Conservation (phyloP, 1,140 invertebrate genomes). For the Leucophenga varia region DNA sequence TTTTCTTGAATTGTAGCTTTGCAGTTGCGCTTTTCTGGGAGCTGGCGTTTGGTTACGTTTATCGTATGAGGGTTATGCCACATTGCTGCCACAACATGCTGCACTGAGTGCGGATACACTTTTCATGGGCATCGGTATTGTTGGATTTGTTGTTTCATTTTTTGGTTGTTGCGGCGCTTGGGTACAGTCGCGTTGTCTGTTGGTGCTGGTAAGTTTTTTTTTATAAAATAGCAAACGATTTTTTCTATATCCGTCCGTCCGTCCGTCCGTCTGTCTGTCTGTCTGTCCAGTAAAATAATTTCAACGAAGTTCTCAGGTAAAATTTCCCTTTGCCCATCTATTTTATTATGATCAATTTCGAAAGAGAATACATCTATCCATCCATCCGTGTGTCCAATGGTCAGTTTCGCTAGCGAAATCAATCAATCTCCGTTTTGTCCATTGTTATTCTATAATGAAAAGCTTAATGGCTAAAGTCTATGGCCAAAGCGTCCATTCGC, state of each 20-base stretch:
- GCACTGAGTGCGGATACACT: conserved; percentile 70
- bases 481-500: not conserved
- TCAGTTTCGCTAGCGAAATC: no score
- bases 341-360: no score
- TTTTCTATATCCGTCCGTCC: no score
- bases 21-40: conserved; percentile 73
- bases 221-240: not conserved
- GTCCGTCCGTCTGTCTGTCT: no score
- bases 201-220: conserved; percentile 70
- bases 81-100: conserved; percentile 70
- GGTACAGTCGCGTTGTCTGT: conserved; percentile 75
- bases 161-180: conserved; percentile 81
- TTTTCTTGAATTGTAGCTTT: conserved; percentile 63
- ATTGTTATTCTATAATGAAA: no score
- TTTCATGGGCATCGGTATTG: conserved; percentile 67
- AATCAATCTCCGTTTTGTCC: no score
- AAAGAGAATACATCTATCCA: no score
- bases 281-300: no score
- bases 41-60: conserved; percentile 74
- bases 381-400: no score
- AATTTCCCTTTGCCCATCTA: no score
- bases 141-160: conserved; percentile 74
- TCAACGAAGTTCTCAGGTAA: no score
- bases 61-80: conserved; percentile 70
- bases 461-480: no score